Conservation (phyloP, 2,797 vertebrate genomes). For the Myripristis murdjan region DNA sequence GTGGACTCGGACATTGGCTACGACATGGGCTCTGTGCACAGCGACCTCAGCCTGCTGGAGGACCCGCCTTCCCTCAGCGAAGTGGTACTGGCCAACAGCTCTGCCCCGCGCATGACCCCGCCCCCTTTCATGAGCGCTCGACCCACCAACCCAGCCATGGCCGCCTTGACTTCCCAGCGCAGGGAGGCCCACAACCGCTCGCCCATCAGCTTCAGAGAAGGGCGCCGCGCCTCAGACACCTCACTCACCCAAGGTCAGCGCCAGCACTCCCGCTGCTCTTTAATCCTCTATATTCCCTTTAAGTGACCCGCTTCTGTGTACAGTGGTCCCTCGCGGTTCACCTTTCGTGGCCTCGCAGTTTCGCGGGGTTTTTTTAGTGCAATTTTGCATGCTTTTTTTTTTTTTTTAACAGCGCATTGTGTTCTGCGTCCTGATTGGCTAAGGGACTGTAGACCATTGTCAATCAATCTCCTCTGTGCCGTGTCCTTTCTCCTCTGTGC, state of each 20-base stretch:
- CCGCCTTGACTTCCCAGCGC: conserved; percentile 89
- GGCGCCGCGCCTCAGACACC: conserved; percentile 95
- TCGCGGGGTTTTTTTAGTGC: too few species aligned
- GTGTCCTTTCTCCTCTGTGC: too few species aligned
- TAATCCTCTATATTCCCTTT: too few species aligned
- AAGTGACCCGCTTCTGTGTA: too few species aligned
- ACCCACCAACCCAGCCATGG: conserved; percentile 94
- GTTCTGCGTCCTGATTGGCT: too few species aligned
- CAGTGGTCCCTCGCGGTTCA: too few species aligned
- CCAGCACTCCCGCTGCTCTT: background rate
- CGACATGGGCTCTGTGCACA: conserved; percentile 93
- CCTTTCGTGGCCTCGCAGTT: too few species aligned
- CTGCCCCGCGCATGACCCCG: conserved; percentile 77
- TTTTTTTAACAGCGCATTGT: too few species aligned
- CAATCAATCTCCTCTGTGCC: too few species aligned
- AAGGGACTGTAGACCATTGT: too few species aligned
- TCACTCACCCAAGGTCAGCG: conserved; percentile 96
- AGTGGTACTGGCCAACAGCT: conserved; percentile 84
- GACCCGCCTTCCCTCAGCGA: conserved; percentile 90
- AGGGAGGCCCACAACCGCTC: conserved; percentile 96
- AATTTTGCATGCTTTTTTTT: too few species aligned
- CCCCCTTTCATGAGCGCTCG: conserved; percentile 89
- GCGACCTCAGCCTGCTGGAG: conserved; percentile 91
- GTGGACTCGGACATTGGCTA: conserved; percentile 92
- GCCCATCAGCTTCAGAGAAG: conserved; percentile 97